Evolutionary conservation across 2,797 vertebrate species (phyloP).

Genomic region (Merluccius polli): DNA sequence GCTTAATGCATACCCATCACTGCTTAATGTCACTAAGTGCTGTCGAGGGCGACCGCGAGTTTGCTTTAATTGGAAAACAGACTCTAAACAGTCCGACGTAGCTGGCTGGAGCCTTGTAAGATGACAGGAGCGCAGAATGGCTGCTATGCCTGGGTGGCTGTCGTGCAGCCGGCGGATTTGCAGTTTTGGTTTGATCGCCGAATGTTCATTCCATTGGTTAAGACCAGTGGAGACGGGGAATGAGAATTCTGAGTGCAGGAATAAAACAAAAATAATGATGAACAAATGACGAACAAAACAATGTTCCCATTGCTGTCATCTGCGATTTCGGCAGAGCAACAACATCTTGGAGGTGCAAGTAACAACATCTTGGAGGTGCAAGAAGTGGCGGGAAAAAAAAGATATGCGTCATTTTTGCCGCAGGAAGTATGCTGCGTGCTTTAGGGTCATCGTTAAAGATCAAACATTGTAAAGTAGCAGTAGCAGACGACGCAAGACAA

Average conservation of each 20-base stretch:
- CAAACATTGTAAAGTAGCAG: not conserved
- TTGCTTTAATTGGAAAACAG: constrained; percentile 9
- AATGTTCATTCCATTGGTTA: not conserved
- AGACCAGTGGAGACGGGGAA: not conserved
- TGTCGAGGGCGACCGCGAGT: constrained; percentile 14
- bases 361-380: too few species aligned
- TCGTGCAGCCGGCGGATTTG: not conserved
- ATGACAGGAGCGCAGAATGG: not conserved
- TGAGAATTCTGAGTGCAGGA: not conserved
- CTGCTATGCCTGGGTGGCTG: not conserved
- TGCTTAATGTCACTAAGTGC: constrained; percentile 26
- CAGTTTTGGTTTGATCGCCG: not conserved
- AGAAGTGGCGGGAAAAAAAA: too few species aligned
- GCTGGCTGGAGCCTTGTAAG: not conserved
- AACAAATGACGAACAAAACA: not conserved
- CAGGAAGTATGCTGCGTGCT: not conserved
- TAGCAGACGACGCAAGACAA: not conserved
- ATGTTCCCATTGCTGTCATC: not conserved
- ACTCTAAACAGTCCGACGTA: not conserved
- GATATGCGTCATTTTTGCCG: not conserved
- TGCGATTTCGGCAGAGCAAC: not conserved
- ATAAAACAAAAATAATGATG: not conserved
- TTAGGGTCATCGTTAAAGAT: not conserved
- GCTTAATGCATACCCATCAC: constrained; percentile 31
- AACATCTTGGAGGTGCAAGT: too few species aligned